phyloP scores from a whole-genome alignment of 2,797 vertebrate species.

The Cuniculus paca region DNA sequence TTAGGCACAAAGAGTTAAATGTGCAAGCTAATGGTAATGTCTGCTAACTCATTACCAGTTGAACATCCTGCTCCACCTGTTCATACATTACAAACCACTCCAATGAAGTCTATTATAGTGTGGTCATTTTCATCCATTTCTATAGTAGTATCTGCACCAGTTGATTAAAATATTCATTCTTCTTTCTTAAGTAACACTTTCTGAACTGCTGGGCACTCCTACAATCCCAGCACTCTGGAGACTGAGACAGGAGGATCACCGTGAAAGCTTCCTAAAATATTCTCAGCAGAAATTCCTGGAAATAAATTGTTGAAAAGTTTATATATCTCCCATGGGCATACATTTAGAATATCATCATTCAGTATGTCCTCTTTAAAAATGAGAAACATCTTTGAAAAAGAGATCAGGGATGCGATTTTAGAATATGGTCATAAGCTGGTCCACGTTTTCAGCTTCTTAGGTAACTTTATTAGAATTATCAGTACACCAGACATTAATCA shows the following conservation, averaged over 20 bases:
- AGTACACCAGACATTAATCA: not conserved
- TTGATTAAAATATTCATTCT: not conserved
- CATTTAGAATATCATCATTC: not conserved
- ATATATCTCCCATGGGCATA: not conserved
- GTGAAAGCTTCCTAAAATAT: not conserved
- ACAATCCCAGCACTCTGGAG: not conserved
- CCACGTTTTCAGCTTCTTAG: not conserved
- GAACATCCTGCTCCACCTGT: not conserved
- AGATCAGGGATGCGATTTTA: not conserved
- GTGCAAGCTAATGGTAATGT: not conserved
- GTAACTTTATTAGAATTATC: not conserved
- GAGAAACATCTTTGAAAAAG: not conserved
- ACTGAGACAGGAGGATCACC: not conserved
- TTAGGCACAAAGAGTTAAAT: not conserved
- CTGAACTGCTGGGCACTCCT: not conserved
- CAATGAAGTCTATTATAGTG: not conserved
- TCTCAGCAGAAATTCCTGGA: conserved; percentile 14
- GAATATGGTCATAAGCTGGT: not conserved
- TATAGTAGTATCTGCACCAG: not conserved
- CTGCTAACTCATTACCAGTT: not conserved
- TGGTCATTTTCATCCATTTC: not conserved
- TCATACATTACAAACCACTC: not conserved
- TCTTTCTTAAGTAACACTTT: not conserved
- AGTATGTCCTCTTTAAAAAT: not conserved
- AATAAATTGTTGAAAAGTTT: conserved; percentile 13